Evolutionary conservation across 2,888 invertebrate species (phyloP), one percentile per base, ranked within the genome.

Genomic region (Meandrusa payeni): DNA sequence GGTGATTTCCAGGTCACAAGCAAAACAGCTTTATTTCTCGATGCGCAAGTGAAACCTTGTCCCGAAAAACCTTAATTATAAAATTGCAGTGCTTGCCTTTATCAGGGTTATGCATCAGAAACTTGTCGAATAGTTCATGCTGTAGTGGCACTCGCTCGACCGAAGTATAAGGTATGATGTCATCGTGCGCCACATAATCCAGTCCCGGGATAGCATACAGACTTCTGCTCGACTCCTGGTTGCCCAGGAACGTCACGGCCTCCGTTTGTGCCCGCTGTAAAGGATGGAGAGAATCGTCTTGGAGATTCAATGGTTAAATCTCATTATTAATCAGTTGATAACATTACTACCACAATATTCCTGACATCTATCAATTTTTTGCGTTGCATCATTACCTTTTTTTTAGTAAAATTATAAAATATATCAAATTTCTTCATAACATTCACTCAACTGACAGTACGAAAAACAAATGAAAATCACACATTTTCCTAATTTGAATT

Each of bases 121-220:
- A 99, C 81, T 98, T 97, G 66, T 98, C 97, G 74, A 99, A 99
- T 1, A 99, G 87, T 76, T 99, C 98, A 76, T 99, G 98, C 59
- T 97, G 95, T 40, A 99, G 87, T 0, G 98, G 98, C 42, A 93
- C 92, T 54, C 93, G 91, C 64, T 98, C 98, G 15, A 93, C 93
- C 1, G 97, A 94, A 1, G 94, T 92, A 72, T 98, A 99, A 0
- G 99, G 99, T 57, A 99, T 91, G 54, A 99, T 95, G 78, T 99
- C 99, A 67, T 98, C 97, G 66, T 99, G 99, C 0, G 97, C 96
- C 5, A 99, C 98, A 76, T 99, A 99, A 86, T 99, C 99, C 50
- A 99, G 81, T 0, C 99, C 99, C 3, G 98, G 98, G 64, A 98
- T 97, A 1, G 98, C 97, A 76, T 98, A 98, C 19, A 98, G 83